Percentiles rank a stretch among this genome's conserved stretches.
Evolutionary conservation across 2,797 vertebrate genomes (phyloP).

Genomic region (Champsocephalus gunnari): DNA sequence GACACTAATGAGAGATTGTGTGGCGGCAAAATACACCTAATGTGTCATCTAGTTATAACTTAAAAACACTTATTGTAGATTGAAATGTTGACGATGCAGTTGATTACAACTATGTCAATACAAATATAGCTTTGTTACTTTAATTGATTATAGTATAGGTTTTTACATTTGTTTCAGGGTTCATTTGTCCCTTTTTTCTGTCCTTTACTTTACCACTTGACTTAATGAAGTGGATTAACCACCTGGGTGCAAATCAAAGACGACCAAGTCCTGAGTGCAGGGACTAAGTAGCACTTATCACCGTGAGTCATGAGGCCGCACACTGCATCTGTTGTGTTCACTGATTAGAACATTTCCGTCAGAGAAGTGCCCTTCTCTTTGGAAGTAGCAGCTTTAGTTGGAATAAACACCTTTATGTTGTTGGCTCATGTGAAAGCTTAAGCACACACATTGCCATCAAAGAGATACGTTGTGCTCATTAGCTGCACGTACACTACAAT

Average conservation of each 20-base stretch:
- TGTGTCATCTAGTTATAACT: neutral
- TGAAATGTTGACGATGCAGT: too few species aligned
- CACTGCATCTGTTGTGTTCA: neutral
- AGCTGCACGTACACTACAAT: neutral
- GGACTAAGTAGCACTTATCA: constrained; percentile 34
- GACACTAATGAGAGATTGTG: neutral
- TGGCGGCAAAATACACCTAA: neutral
- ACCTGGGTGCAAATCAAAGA: constrained; percentile 30
- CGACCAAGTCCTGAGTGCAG: neutral
- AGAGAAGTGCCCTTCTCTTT: neutral
- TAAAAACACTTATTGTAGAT: neutral
- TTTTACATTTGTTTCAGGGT: constrained; percentile 15
- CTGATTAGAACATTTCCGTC: constrained; percentile 8
- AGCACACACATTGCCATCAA: neutral
- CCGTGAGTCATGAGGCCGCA: constrained; percentile 20
- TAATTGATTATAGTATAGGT: neutral
- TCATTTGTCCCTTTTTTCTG: constrained; percentile 3
- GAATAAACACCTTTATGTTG: constrained; percentile 2
- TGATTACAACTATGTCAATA: neutral
- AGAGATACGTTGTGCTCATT: neutral
- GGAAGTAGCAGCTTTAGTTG: constrained; percentile 1
- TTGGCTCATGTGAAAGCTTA: neutral
- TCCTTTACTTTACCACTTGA: constrained; percentile 25
- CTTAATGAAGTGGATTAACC: constrained; percentile 37
- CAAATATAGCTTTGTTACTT: neutral